A percentile compares a stretch with the other conserved stretches of the same genome.
Conservation (phyloP, 2,888 invertebrate species). For the Hydraecia micacea region DNA sequence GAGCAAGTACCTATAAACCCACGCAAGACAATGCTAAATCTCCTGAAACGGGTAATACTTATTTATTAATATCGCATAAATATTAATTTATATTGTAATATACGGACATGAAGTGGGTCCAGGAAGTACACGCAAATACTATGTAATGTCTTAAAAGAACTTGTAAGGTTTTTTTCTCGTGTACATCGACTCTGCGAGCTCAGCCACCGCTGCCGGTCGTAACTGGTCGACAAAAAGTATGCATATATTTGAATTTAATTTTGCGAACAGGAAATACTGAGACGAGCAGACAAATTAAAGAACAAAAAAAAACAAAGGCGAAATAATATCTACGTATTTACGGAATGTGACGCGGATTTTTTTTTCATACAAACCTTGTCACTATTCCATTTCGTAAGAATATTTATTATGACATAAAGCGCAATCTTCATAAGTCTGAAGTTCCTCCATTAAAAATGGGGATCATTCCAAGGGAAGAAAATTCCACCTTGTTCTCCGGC, state of each 20-base stretch:
- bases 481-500: neutral
- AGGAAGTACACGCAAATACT: slow-evolving; percentile 75
- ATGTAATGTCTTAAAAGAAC: slow-evolving; percentile 70
- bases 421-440: neutral
- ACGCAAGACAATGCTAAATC: neutral
- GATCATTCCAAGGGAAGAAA: neutral
- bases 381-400: slow-evolving; percentile 3
- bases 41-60: neutral
- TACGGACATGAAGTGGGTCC: slow-evolving; percentile 57
- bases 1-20: neutral
- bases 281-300: slow-evolving; percentile 75
- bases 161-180: slow-evolving; percentile 65
- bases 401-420: neutral
- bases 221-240: slow-evolving; percentile 86
- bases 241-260: slow-evolving; percentile 89
- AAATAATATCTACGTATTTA: slow-evolving; percentile 59
- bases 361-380: slow-evolving; percentile 10
- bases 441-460: neutral
- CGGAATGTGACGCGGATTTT: slow-evolving; percentile 44
- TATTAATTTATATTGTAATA: slow-evolving; percentile 12
- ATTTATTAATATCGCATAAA: slow-evolving; percentile 11
- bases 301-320: slow-evolving; percentile 65
- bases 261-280: slow-evolving; percentile 87
- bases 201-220: slow-evolving; percentile 70
- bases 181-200: slow-evolving; percentile 67